Evolutionary conservation across 2,113 vertebrate genomes (phyloP).

Genomic region (Pollimyrus isidori): DNA sequence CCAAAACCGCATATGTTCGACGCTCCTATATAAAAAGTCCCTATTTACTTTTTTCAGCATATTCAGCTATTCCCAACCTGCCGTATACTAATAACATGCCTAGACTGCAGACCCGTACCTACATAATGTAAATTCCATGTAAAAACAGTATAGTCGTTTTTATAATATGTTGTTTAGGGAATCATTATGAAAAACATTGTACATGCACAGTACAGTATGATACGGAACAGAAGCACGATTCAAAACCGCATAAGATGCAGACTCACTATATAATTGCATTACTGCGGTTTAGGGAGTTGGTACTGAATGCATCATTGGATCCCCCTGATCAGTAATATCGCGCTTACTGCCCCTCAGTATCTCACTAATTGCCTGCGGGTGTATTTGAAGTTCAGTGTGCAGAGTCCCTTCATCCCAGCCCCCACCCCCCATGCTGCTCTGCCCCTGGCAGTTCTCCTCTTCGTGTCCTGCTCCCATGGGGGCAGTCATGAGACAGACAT

Average conservation of each 20-base stretch:
- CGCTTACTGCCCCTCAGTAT: neutral
- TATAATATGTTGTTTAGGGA: neutral
- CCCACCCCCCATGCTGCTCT: neutral
- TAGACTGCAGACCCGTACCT: neutral
- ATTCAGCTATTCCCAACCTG: neutral
- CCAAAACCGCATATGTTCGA: neutral
- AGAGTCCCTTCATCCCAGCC: neutral
- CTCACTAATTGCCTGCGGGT: neutral
- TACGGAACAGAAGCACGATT: neutral
- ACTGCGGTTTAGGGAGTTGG: neutral
- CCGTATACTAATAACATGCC: neutral
- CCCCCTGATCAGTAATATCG: no score
- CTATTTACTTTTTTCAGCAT: neutral
- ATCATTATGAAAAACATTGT: neutral
- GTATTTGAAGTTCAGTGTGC: neutral
- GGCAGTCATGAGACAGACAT: constrained; percentile 27
- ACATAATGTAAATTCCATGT: neutral
- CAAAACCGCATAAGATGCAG: neutral
- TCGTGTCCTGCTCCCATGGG: constrained; percentile 20
- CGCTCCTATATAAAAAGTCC: neutral
- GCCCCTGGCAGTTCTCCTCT: constrained; percentile 6
- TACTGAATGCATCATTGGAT: neutral
- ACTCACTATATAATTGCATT: neutral
- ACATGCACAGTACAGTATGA: neutral
- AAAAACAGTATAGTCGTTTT: neutral